Conservation (phyloP, 1,140 invertebrate genomes). For the Plutomurus gul region DNA sequence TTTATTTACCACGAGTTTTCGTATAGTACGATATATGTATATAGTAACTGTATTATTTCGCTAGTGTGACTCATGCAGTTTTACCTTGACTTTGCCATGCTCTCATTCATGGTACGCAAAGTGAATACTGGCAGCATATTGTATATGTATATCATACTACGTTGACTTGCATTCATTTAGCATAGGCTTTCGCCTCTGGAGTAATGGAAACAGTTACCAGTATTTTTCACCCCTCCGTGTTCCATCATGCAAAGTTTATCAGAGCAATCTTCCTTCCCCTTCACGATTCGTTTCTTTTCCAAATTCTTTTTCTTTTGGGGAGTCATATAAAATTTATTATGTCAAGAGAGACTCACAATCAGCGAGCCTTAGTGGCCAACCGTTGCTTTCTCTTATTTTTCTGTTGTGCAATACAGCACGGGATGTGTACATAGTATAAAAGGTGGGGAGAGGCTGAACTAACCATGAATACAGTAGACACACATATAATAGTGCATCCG, state of each 20-base stretch:
- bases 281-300: constrained; percentile 29
- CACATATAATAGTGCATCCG: not conserved
- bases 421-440: not conserved
- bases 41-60: not conserved
- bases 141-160: constrained; percentile 5
- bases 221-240: constrained; percentile 49
- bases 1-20: not conserved
- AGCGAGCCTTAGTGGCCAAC: not conserved
- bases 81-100: not conserved
- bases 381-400: not conserved
- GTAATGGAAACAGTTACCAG: constrained; percentile 39
- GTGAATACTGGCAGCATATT: not conserved
- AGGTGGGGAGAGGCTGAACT: not conserved
- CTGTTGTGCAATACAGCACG: not conserved
- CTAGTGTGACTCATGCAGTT: not conserved
- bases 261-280: constrained; percentile 51
- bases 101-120: not conserved
- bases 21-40: not conserved
- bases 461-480: not conserved
- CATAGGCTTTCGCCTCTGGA: constrained; percentile 15
- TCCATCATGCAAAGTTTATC: constrained; percentile 54
- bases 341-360: constrained; percentile 32
- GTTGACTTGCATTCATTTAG: constrained; percentile 10
- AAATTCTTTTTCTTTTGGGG: constrained; percentile 33
- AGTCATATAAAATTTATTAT: constrained; percentile 55